phyloP scores from a whole-genome alignment of 2,797 vertebrate genomes.

The Channa striata region DNA sequence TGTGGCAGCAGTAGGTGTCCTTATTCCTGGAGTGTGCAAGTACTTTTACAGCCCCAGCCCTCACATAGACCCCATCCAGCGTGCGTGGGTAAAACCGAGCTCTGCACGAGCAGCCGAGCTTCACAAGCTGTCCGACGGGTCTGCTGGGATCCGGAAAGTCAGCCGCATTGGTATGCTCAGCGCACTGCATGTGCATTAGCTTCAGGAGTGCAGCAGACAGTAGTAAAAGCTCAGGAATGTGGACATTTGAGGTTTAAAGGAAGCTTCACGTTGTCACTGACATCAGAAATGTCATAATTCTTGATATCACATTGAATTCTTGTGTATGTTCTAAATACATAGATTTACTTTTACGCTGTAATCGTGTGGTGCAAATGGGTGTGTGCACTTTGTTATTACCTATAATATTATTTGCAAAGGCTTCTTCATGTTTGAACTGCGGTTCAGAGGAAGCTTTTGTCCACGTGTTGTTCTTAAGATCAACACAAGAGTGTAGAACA shows the following conservation, averaged over 20 bases:
- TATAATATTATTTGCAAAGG: background rate
- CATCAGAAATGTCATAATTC: background rate
- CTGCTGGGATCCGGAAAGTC: constrained; percentile 47
- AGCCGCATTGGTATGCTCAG: constrained; percentile 27
- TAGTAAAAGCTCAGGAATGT: constrained; percentile 7
- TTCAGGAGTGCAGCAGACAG: constrained; percentile 29
- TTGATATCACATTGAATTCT: background rate
- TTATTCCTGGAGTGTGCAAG: constrained; percentile 5
- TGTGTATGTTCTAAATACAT: background rate
- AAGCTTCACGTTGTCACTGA: constrained; percentile 8
- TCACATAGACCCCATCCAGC: constrained; percentile 20
- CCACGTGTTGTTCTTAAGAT: constrained; percentile 1
- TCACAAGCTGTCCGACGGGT: constrained; percentile 44
- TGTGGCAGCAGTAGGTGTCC: constrained; percentile 19
- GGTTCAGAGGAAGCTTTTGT: constrained; percentile 21
- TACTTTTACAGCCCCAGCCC: constrained; percentile 20
- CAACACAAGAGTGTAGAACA: no score
- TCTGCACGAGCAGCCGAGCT: constrained; percentile 34
- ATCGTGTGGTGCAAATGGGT: background rate
- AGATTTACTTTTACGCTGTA: background rate
- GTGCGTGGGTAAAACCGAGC: constrained; percentile 26
- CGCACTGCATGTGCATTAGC: constrained; percentile 48
- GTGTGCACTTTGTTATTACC: background rate
- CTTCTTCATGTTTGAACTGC: constrained; percentile 7
- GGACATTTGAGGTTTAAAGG: constrained; percentile 20